Conservation (phyloP, 37 sponge, comb jelly and placozoan species). For the Cladorhizidae sp. region DNA sequence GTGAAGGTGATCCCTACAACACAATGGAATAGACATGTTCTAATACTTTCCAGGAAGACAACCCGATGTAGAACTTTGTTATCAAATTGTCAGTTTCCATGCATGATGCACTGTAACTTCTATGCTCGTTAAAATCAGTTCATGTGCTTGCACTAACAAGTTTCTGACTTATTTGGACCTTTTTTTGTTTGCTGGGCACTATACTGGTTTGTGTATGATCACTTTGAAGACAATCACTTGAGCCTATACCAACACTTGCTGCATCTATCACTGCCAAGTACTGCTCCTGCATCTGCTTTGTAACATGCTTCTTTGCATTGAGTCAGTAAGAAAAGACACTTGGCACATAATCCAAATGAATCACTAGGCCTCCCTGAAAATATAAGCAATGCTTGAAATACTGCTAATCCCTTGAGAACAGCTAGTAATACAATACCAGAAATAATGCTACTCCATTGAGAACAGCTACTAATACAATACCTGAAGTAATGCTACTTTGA, state of each 20-base stretch:
- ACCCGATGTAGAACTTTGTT: constrained; percentile 7
- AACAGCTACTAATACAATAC: too few species aligned
- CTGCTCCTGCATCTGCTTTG: neutral
- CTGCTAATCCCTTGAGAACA: neutral
- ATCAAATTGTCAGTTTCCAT: too few species aligned
- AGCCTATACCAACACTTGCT: neutral
- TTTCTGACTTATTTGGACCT: neutral
- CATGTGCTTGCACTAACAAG: neutral
- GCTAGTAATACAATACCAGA: too few species aligned
- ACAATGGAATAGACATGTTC: neutral
- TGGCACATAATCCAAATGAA: neutral
- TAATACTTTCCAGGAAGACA: constrained; percentile 18
- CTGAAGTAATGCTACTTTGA: too few species aligned
- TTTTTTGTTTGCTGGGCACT: neutral
- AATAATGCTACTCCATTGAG: too few species aligned
- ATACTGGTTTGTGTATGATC: neutral
- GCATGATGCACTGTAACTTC: neutral
- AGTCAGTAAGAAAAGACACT: neutral
- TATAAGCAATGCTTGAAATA: neutral
- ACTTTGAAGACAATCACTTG: neutral
- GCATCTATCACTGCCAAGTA: neutral
- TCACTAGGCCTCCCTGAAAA: constrained; percentile 4
- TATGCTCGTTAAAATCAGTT: neutral
- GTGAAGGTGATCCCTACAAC: too few species aligned
- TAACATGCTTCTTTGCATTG: neutral